phyloP scores from a whole-genome alignment of 2,113 vertebrate species.

The Pelodiscus sinensis region DNA sequence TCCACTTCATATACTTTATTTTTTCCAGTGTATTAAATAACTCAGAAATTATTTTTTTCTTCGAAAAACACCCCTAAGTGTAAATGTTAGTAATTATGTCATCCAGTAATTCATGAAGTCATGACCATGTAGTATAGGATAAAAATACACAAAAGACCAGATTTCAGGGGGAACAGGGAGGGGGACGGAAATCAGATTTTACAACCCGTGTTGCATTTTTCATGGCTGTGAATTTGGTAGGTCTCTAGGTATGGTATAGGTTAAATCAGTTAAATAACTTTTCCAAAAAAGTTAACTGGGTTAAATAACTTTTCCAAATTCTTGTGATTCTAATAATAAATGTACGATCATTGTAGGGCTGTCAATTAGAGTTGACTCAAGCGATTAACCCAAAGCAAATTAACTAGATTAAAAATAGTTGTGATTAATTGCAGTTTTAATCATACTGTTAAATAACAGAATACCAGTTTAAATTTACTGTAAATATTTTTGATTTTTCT shows the following conservation, averaged over 20 bases:
- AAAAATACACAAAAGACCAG: no score
- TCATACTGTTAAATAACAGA: no score
- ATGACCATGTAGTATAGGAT: neutral
- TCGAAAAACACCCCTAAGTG: conserved; percentile 20
- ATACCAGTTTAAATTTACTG: no score
- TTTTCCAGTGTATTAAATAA: conserved; percentile 2
- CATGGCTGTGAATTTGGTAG: no score
- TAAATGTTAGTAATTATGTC: neutral
- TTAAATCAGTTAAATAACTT: neutral
- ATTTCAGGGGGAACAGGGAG: no score
- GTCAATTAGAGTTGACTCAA: no score
- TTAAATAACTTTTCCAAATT: neutral
- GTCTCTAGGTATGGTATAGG: neutral
- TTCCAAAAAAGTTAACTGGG: neutral
- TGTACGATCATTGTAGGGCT: neutral
- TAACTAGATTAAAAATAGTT: no score
- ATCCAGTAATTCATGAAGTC: neutral
- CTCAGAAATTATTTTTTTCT: neutral
- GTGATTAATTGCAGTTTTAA: no score
- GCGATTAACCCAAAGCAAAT: no score
- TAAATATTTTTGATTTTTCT: no score
- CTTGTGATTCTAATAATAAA: neutral
- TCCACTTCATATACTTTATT: neutral
- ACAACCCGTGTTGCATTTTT: no score
- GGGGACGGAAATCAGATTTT: no score